These are phyloP conservation scores for Rotaria sp. DNA, from an alignment of 2,888 invertebrate species.

Conservation along the genomic window DNA sequence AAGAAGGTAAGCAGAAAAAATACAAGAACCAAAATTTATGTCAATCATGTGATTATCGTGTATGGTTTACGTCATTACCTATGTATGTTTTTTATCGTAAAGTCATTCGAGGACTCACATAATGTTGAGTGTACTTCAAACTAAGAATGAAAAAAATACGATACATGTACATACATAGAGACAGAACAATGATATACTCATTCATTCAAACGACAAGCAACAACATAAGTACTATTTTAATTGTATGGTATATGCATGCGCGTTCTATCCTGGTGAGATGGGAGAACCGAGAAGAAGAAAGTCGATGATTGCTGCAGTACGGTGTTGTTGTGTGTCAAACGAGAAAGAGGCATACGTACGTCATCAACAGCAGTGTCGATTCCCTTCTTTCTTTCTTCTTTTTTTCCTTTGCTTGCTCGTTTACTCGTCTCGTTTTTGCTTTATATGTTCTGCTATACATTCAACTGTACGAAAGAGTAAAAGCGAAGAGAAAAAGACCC, in stretches of 20 bases:
- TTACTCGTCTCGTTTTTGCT: neutral
- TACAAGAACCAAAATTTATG: neutral
- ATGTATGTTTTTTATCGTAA: neutral
- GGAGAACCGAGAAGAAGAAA: neutral
- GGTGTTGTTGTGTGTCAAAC: neutral
- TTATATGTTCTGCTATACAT: neutral
- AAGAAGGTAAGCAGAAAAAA: neutral
- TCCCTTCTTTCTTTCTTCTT: neutral
- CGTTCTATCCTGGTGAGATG: neutral
- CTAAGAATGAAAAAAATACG: neutral
- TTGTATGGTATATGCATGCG: neutral
- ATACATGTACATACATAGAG: neutral
- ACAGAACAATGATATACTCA: neutral
- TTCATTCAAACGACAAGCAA: neutral
- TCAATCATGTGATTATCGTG: neutral
- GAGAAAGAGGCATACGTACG: neutral
- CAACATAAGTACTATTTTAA: neutral
- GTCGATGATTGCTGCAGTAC: neutral
- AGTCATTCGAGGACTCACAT: neutral
- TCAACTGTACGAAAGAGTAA: constrained; percentile 21
- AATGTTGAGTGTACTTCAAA: neutral
- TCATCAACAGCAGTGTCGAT: neutral
- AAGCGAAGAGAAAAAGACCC: neutral
- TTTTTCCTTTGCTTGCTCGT: neutral
- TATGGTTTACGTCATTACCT: neutral